A percentile compares a stretch with the other conserved stretches of the same genome.
Conservation (phyloP, 2,888 invertebrate species). For the Amblyjoppa fuscipennis region DNA sequence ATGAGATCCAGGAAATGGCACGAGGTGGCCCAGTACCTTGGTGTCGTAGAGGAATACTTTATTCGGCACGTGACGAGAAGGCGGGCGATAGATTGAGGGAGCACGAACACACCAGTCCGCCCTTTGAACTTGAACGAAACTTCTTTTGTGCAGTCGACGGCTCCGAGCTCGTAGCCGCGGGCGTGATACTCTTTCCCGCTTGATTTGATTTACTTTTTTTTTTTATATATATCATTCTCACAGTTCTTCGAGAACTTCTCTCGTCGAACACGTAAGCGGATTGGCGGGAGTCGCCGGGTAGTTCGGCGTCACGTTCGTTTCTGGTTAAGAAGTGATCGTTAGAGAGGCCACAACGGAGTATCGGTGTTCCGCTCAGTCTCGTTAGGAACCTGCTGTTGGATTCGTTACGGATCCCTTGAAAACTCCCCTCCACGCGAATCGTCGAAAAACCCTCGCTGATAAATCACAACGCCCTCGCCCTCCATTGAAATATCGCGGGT, state of each 20-base stretch:
- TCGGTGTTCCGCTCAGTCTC: conserved; percentile 22
- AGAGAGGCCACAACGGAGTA: conserved; percentile 8
- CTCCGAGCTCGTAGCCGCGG: conserved; percentile 40
- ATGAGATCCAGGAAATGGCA: conserved; percentile 4
- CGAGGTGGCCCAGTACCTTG: background rate
- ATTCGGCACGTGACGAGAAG: conserved; percentile 36
- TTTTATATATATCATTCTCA: background rate
- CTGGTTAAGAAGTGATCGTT: conserved; percentile 49
- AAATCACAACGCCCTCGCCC: conserved; percentile 47
- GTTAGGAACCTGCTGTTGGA: conserved; percentile 34
- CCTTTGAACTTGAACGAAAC: conserved; percentile 64
- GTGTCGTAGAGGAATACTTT: background rate
- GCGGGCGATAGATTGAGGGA: conserved; percentile 58
- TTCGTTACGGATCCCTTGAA: conserved; percentile 50
- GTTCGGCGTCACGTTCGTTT: conserved; percentile 46
- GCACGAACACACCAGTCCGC: conserved; percentile 23
- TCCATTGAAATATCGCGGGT: background rate
- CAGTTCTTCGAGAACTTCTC: background rate
- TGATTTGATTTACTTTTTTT: background rate
- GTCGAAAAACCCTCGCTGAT: conserved; percentile 18
- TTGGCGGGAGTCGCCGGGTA: conserved; percentile 6
- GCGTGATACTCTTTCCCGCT: conserved; percentile 8
- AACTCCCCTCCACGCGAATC: background rate
- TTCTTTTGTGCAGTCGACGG: conserved; percentile 61
- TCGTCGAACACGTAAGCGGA: conserved; percentile 27